phyloP scores from a whole-genome alignment of 2,113 vertebrate genomes.

The Merops nubicus region DNA sequence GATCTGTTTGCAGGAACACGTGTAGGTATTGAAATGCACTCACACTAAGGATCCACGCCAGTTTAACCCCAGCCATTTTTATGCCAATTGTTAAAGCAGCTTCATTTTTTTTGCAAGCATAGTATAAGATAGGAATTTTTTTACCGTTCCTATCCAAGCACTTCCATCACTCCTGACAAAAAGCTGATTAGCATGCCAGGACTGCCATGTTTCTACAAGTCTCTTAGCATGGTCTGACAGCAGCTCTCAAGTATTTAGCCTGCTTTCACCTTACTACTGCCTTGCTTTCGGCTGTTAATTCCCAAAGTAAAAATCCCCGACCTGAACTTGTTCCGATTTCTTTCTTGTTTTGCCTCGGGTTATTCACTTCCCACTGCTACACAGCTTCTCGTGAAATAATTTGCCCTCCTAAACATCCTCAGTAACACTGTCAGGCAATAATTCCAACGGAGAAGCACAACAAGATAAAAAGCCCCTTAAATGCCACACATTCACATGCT shows the following conservation, averaged over 20 bases:
- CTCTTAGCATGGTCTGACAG: background rate
- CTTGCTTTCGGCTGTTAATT: background rate
- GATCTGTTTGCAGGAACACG: background rate
- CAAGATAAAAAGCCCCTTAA: background rate
- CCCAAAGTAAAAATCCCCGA: constrained; percentile 19
- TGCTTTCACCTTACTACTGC: constrained; percentile 2
- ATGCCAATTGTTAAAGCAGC: background rate
- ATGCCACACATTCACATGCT: background rate
- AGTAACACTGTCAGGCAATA: background rate
- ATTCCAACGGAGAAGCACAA: background rate
- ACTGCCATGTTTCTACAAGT: constrained; percentile 25
- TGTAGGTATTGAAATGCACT: background rate
- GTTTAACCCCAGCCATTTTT: background rate
- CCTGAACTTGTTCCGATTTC: constrained; percentile 14
- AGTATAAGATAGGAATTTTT: background rate
- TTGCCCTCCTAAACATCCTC: background rate
- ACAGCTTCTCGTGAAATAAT: background rate
- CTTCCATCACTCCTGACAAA: background rate
- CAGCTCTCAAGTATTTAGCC: constrained; percentile 8
- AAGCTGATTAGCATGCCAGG: background rate
- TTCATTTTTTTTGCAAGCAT: background rate
- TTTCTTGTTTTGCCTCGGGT: constrained; percentile 38
- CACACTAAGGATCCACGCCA: background rate
- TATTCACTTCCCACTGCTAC: constrained; percentile 23
- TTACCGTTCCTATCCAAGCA: background rate